A percentile compares a stretch with the other conserved stretches of the same genome.
phyloP scores from a whole-genome alignment of 2,797 vertebrate genomes.

The Galagoides demidoff region DNA sequence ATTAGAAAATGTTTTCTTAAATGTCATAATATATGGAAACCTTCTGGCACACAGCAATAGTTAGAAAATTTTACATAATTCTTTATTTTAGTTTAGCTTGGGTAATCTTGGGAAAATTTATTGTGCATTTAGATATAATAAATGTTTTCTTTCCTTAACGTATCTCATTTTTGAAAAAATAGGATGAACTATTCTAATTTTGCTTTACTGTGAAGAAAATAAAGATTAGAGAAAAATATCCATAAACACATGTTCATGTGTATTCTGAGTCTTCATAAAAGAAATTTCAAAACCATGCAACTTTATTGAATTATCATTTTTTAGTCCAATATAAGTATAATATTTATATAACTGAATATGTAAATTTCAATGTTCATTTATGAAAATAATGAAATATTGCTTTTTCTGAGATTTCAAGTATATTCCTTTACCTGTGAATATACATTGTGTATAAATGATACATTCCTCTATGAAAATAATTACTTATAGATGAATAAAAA shows the following conservation, averaged over 20 bases:
- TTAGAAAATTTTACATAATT: background rate
- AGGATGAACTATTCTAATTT: background rate
- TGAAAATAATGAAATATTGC: background rate
- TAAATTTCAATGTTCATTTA: background rate
- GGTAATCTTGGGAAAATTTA: background rate
- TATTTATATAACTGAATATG: background rate
- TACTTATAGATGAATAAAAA: background rate
- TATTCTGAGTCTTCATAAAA: background rate
- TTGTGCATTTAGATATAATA: background rate
- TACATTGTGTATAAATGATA: background rate
- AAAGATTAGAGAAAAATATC: background rate
- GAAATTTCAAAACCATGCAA: background rate
- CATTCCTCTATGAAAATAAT: background rate
- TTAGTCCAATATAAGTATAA: background rate
- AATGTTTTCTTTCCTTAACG: background rate
- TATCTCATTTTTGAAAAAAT: background rate
- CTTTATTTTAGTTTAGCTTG: background rate
- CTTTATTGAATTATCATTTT: background rate
- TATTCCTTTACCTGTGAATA: background rate
- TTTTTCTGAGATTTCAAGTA: background rate
- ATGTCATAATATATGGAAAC: background rate
- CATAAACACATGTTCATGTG: background rate
- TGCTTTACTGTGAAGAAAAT: background rate
- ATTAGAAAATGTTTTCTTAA: constrained; percentile 1
- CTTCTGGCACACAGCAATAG: background rate